A percentile compares a stretch with the other conserved stretches of the same genome.
phyloP scores from a whole-genome alignment of 2,797 vertebrate species.

The Clarias pachynema region DNA sequence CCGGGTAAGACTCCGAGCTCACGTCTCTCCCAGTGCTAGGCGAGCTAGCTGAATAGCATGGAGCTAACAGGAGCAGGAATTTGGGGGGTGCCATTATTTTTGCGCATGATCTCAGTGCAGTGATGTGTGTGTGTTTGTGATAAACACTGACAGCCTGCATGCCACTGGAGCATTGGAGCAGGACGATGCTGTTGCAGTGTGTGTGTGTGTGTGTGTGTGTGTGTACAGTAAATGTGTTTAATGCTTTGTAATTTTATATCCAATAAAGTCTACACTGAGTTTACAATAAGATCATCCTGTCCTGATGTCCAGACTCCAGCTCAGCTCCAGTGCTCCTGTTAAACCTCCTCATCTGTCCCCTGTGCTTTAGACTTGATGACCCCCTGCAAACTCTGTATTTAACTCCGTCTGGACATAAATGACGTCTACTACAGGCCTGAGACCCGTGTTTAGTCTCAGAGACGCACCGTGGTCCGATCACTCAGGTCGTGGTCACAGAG shows the following conservation, averaged over 20 bases:
- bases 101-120: not conserved
- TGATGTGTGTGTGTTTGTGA: not conserved
- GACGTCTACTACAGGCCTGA: not conserved
- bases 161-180: not conserved
- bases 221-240: not conserved
- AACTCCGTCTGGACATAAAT: not conserved
- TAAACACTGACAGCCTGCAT: too few species aligned
- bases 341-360: not conserved
- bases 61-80: not conserved
- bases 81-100: too few species aligned
- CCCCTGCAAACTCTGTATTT: not conserved
- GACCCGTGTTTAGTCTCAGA: not conserved
- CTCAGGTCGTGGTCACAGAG: not conserved
- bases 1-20: constrained; percentile 24
- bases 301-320: not conserved
- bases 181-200: not conserved
- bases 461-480: not conserved
- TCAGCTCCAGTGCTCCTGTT: not conserved
- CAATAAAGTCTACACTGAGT: not conserved
- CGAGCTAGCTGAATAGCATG: not conserved
- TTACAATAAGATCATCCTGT: not conserved
- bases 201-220: not conserved
- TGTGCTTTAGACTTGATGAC: not conserved
- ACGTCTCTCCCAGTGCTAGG: too few species aligned
- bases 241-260: not conserved